A percentile compares a stretch with the other conserved stretches of the same genome.
These are phyloP conservation scores for Nemotelus nigrinus DNA, from an alignment of 2,888 invertebrate genomes.

Conservation along the genomic window DNA sequence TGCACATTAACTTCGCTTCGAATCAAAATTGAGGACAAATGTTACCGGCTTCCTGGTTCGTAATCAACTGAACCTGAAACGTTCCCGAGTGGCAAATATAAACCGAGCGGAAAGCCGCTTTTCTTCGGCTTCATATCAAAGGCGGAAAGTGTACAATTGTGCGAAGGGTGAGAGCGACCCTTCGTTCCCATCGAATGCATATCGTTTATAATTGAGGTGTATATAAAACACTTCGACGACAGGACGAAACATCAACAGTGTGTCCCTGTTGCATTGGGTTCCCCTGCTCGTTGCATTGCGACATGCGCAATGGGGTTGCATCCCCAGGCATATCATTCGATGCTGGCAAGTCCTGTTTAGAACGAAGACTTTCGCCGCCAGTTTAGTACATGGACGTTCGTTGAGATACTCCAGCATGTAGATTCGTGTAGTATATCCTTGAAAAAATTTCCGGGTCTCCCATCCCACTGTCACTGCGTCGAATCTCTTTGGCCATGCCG, in stretches of 20 bases:
- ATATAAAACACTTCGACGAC: slow-evolving; percentile 27
- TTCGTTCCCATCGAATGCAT: slow-evolving; percentile 25
- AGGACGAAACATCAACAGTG: slow-evolving; percentile 39
- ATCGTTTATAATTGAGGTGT: slow-evolving; percentile 34
- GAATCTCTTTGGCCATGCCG: slow-evolving; percentile 5
- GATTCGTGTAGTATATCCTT: background rate
- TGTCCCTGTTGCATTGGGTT: slow-evolving; percentile 42
- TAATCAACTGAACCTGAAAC: slow-evolving; percentile 48
- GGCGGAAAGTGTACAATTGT: slow-evolving; percentile 40
- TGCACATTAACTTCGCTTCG: slow-evolving; percentile 22
- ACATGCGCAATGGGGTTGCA: slow-evolving; percentile 14
- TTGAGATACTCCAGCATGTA: background rate
- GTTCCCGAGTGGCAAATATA: slow-evolving; percentile 44
- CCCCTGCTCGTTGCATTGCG: slow-evolving; percentile 11
- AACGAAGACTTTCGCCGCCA: background rate
- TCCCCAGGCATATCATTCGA: slow-evolving; percentile 5
- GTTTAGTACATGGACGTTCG: slow-evolving; percentile 30
- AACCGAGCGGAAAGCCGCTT: slow-evolving; percentile 45
- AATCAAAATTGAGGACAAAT: slow-evolving; percentile 40
- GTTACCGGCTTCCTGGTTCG: slow-evolving; percentile 48
- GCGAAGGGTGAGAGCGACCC: slow-evolving; percentile 37
- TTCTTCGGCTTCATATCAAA: slow-evolving; percentile 19
- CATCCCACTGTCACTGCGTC: slow-evolving; percentile 29
- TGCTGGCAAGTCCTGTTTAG: slow-evolving; percentile 28
- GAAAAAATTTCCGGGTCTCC: slow-evolving; percentile 16